These are phyloP conservation scores for Neomorphus geoffroyi DNA, from an alignment of 2,797 vertebrate species.

Conservation along the genomic window DNA sequence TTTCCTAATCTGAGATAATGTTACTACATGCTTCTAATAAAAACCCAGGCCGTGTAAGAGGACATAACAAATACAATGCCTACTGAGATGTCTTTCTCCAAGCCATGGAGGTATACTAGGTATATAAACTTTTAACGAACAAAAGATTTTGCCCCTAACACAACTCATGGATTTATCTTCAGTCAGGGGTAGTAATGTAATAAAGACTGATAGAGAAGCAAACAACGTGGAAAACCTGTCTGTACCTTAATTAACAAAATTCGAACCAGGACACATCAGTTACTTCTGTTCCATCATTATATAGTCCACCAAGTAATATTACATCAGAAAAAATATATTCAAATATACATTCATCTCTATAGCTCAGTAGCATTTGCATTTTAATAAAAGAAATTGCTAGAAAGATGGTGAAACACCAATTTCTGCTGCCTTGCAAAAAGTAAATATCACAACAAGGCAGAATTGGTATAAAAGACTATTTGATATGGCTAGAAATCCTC, in stretches of 20 bases:
- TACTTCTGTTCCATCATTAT: background rate
- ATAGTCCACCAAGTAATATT: background rate
- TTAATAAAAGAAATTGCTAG: background rate
- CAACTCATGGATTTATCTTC: background rate
- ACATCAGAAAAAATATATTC: background rate
- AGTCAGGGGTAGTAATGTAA: background rate
- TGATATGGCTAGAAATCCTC: background rate
- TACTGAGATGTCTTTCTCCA: background rate
- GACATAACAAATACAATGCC: background rate
- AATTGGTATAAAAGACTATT: background rate
- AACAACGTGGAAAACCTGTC: background rate
- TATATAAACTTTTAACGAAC: background rate
- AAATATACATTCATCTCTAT: background rate
- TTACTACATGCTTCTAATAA: background rate
- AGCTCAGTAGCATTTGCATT: background rate
- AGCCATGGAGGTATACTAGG: background rate
- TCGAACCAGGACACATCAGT: background rate
- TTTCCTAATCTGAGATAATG: background rate
- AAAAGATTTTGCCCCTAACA: background rate
- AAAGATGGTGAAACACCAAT: background rate
- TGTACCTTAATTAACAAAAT: background rate
- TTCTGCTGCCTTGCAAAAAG: background rate
- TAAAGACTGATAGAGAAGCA: background rate
- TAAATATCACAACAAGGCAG: background rate
- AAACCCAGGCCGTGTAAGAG: background rate